Evolutionary conservation across 2,888 invertebrate genomes (phyloP).

Genomic region (Petrophora chlorosata): DNA sequence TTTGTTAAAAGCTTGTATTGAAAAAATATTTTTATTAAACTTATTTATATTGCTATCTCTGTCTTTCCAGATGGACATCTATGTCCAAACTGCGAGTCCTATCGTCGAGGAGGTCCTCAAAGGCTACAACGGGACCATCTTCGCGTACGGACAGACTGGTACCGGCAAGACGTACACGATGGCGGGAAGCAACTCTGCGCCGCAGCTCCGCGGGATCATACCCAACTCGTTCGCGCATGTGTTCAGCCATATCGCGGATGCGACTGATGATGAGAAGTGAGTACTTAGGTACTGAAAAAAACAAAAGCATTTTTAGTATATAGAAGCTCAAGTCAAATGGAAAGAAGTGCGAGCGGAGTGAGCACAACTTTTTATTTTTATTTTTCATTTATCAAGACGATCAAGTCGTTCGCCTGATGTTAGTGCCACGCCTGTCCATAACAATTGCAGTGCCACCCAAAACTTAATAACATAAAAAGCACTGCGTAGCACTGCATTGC

Average conservation of each 20-base stretch:
- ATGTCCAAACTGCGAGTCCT: conserved; percentile 97
- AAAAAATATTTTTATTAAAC: too few species aligned
- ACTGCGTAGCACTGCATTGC: too few species aligned
- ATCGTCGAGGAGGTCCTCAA: conserved; percentile 98
- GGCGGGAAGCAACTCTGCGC: conserved; percentile 94
- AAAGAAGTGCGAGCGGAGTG: too few species aligned
- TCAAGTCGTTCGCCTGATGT: too few species aligned
- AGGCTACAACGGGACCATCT: conserved; percentile 97
- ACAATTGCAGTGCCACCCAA: too few species aligned
- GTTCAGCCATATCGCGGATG: conserved; percentile 98
- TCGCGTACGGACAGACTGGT: conserved; percentile 96
- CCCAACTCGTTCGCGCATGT: conserved; percentile 99
- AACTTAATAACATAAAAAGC: too few species aligned
- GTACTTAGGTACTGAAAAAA: conserved; percentile 41
- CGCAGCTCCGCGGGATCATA: conserved; percentile 97
- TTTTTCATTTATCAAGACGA: too few species aligned
- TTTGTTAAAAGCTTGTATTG: too few species aligned
- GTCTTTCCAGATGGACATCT: conserved; percentile 91
- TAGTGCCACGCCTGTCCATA: too few species aligned
- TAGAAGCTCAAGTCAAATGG: too few species aligned
- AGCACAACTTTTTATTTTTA: too few species aligned
- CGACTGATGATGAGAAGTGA: conserved; percentile 94
- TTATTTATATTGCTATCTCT: neutral
- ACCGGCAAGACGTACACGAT: conserved; percentile 99
- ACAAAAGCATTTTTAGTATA: too few species aligned